These are phyloP conservation scores for Sialia sialis DNA, from an alignment of 2,113 vertebrate species.

Conservation along the genomic window DNA sequence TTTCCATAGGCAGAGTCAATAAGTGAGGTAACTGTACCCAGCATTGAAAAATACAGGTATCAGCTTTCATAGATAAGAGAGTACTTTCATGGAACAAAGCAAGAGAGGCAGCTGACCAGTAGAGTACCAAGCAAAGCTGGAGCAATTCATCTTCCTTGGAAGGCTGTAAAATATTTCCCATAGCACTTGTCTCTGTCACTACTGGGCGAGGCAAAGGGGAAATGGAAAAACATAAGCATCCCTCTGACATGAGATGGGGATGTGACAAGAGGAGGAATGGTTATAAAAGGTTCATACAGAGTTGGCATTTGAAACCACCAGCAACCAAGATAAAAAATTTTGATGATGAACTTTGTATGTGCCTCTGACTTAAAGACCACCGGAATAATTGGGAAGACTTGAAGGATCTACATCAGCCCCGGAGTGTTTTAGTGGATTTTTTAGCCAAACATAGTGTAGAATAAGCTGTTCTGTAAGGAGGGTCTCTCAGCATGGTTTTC, in stretches of 20 bases:
- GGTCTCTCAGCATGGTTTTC: background rate
- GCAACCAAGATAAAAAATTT: background rate
- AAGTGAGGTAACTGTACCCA: conserved; percentile 2
- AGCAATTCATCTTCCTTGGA: background rate
- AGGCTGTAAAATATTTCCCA: background rate
- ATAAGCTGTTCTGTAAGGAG: background rate
- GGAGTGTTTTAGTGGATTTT: background rate
- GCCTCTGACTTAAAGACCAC: background rate
- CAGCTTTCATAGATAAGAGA: background rate
- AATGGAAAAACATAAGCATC: background rate
- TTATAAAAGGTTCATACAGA: background rate
- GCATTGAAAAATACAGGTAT: conserved; percentile 1
- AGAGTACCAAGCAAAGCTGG: background rate
- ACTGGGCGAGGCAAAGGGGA: background rate
- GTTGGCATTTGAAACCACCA: background rate
- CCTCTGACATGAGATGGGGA: background rate
- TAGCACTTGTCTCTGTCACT: background rate
- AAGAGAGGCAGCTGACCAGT: background rate
- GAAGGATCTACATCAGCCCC: background rate
- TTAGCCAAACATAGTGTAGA: background rate
- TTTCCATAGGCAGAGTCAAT: background rate
- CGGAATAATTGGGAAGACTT: background rate
- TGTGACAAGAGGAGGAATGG: background rate
- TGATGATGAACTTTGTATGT: background rate
- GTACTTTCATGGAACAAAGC: background rate